Evolutionary conservation across 2,797 vertebrate species (phyloP), one percentile per base, ranked within the genome.

Genomic region (Spea hammondii): DNA sequence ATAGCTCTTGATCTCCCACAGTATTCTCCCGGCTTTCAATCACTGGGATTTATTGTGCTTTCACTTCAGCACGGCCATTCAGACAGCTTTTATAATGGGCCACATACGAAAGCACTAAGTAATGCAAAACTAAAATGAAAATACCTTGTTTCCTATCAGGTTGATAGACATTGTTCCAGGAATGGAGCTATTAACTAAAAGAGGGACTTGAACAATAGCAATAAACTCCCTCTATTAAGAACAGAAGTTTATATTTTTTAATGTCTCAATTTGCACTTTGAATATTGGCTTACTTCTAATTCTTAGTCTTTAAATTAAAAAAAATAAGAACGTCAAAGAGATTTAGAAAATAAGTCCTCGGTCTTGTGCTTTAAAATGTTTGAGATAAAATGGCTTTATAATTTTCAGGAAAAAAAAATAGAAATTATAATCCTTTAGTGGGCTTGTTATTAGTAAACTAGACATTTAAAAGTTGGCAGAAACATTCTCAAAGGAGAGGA

Each of bases 1-100:
- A 85, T 87, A 85, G 86, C 82, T 84, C 85, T 86, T 84, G 88
- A 86, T 92, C 92, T 92, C 94, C 92, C 88, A 93, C 94, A 90
- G 89, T 92, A 94, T 92, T 94, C 92, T 92, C 93, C 93, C 92
- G 83, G 81, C 82, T 86, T 86, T 77, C 82, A 82, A 70, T 85
- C 79, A 54, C 59, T 64, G 54, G 65, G 6, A 66, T 77, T 77
- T 71, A 65, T 79, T 74, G 48, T 64, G 55, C 70, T 70, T 72
- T 73, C 67, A 74, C 65, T 82, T 78, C 44, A 10, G 8, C 17
- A 55, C 9, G 59, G 47, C 73, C 73, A 77, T 77, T 73, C 49
- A 77, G 5, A 8, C 5, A 14, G 57, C 70, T 55, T 65, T 59
- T 65, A 53, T 51, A 69, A 17, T 17, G 67, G 14, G 32, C 5